A percentile compares a stretch with the other conserved stretches of the same genome.
phyloP scores from a whole-genome alignment of 2,113 vertebrate genomes.

The Crotalus horridus region DNA sequence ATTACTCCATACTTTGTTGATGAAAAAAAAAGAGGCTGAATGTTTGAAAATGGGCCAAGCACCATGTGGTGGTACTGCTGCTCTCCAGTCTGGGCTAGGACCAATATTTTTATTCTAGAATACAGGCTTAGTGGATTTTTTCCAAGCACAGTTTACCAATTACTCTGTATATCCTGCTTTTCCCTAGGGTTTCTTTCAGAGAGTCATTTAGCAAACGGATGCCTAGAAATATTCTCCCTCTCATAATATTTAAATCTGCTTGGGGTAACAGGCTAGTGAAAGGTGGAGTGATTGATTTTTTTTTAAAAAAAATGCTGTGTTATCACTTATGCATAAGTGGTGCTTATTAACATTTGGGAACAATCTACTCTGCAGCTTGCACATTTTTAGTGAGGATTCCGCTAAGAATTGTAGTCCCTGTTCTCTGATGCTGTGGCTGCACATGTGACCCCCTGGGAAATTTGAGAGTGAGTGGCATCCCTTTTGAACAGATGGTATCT shows the following conservation, averaged over 20 bases:
- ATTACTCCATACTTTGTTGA: constrained; percentile 23
- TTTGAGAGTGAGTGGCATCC: not conserved
- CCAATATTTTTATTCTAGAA: constrained; percentile 26
- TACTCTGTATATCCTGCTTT: not conserved
- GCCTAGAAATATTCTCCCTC: not conserved
- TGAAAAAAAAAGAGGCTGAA: constrained; percentile 18
- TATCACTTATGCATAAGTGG: not conserved
- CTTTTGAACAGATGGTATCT: not conserved
- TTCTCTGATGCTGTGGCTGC: not conserved
- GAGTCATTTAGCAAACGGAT: not conserved
- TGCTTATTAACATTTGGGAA: not conserved
- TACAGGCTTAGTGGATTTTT: constrained; percentile 3
- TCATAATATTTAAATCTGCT: not conserved
- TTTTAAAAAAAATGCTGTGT: not conserved
- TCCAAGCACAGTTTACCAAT: constrained; percentile 5
- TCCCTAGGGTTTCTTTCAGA: not conserved
- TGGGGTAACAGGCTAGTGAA: not conserved
- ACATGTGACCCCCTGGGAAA: not conserved
- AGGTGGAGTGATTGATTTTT: not conserved
- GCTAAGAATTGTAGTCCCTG: not conserved
- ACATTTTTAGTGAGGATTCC: not conserved
- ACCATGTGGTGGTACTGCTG: constrained; percentile 24
- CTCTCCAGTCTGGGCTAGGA: constrained; percentile 18
- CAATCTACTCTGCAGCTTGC: not conserved
- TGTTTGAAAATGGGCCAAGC: constrained; percentile 24